Evolutionary conservation across 2,888 invertebrate species (phyloP), one percentile per base, ranked within the genome.

Genomic region (Serripes groenlandicus): DNA sequence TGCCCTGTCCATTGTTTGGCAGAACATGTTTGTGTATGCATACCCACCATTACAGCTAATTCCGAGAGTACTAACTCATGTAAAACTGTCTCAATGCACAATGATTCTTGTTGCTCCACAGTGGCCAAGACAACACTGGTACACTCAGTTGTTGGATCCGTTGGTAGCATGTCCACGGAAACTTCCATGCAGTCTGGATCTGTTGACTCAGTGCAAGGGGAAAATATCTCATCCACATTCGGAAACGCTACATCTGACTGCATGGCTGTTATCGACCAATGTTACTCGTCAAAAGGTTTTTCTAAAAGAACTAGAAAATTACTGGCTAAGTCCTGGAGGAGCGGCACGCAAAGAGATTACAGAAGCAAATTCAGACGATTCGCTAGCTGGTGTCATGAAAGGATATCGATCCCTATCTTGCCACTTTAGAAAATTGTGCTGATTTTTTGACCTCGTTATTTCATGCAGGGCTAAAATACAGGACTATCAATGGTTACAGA

Each of bases 1-100:
- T 81, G 84, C 84, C 62, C 81, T 81, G 75, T 75, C 81, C 69
- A 73, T 84, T 69, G 42, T 34, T 18, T 84, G 78, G 84, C 49
- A 78, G 68, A 84, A 78, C n/a, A 75, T 84, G 78, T 77, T 78
- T 80, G 80, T 32, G 1, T 78, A 81, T 77, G 80, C 78, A 11
- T 84, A 73, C 21, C 81, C 76, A 34, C 77, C 81, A 69, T 0
- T 73, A 0, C 77, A 70, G 23, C 32, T 75, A 30, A 77, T 81
- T 54, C 77, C 81, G 3, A 73, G 54, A 30, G 70, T 77, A 30
- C 32, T 77, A 54, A 69, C 30, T 58, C 75, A 78, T n/a, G 28
- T 81, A 26, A 54, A 78, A 42, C 37, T 54, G 15, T 70, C 21
- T 71, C 74, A 78, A 9, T 81, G 78, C 52, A 78, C 32, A 71